phyloP scores from a whole-genome alignment of 2,888 invertebrate species.

The Slavum lentiscoides region DNA sequence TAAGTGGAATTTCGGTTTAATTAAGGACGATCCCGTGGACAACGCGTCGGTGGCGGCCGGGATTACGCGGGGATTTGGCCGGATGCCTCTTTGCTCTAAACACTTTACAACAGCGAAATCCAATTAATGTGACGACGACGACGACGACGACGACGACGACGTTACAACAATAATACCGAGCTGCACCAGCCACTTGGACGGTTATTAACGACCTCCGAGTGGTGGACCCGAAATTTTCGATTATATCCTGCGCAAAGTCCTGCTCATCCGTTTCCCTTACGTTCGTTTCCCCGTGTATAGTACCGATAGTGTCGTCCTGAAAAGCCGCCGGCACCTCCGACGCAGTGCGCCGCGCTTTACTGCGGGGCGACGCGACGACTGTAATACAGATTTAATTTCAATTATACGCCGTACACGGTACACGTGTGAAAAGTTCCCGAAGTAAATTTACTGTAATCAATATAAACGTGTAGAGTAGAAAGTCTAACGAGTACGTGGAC shows the following conservation, averaged over 20 bases:
- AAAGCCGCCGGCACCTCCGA: no score
- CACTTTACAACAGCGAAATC: slow-evolving; percentile 52
- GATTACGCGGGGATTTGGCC: slow-evolving; percentile 52
- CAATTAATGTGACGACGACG: slow-evolving; percentile 53
- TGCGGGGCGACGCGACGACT: no score
- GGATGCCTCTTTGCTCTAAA: slow-evolving; percentile 49
- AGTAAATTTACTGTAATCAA: no score
- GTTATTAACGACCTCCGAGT: slow-evolving; percentile 45
- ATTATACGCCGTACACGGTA: neutral
- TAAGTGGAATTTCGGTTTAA: slow-evolving; percentile 52
- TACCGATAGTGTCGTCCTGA: neutral
- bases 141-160: no score
- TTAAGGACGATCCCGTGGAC: slow-evolving; percentile 51
- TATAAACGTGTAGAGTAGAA: no score
- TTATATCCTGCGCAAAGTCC: slow-evolving; percentile 15
- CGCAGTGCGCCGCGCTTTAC: neutral
- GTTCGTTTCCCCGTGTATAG: no score
- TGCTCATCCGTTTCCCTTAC: neutral
- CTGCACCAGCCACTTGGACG: slow-evolving; percentile 40
- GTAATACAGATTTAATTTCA: no score
- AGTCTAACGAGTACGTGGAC: no score
- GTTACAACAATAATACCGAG: slow-evolving; percentile 51
- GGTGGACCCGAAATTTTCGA: slow-evolving; percentile 42
- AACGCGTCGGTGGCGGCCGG: slow-evolving; percentile 16
- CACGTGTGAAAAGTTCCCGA: neutral